A percentile compares a stretch with the other conserved stretches of the same genome.
Conservation (phyloP, 2,888 invertebrate genomes). For the Caenorhabditis panamensis region DNA sequence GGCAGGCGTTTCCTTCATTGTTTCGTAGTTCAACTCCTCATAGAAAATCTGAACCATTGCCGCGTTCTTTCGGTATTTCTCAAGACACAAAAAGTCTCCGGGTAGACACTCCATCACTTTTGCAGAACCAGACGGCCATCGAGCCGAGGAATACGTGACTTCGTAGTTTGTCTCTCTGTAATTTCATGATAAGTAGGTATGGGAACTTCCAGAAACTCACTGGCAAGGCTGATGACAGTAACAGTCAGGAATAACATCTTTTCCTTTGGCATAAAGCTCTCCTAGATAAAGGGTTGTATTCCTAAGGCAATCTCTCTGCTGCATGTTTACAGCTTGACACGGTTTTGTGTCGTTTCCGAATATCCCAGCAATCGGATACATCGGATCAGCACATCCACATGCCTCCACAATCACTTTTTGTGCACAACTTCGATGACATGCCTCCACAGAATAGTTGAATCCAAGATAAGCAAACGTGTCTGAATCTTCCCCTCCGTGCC, state of each 20-base stretch:
- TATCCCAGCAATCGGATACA: constrained; percentile 75
- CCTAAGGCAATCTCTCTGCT: constrained; percentile 78
- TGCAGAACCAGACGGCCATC: constrained; percentile 81
- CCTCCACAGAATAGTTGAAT: constrained; percentile 80
- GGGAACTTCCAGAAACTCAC: constrained; percentile 58
- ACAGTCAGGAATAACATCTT: constrained; percentile 73
- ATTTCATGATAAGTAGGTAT: too few species aligned
- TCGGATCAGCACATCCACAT: constrained; percentile 80
- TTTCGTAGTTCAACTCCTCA: constrained; percentile 81
- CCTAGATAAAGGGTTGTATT: constrained; percentile 77
- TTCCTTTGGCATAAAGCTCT: constrained; percentile 65
- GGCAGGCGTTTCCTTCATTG: constrained; percentile 78
- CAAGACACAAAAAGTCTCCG: constrained; percentile 79
- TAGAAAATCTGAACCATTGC: constrained; percentile 81
- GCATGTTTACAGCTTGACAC: constrained; percentile 75
- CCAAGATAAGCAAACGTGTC: constrained; percentile 75
- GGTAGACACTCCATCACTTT: constrained; percentile 80
- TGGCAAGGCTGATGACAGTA: constrained; percentile 80
- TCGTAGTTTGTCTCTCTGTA: constrained; percentile 81
- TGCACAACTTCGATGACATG: constrained; percentile 79
- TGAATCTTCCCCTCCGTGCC: constrained; percentile 75
- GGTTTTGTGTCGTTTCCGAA: constrained; percentile 52
- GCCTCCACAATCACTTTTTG: constrained; percentile 75
- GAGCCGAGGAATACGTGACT: constrained; percentile 80
- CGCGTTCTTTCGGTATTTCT: constrained; percentile 80